These are phyloP conservation scores for Drosophila ercepeae DNA, from an alignment of 1,140 invertebrate species.

Conservation along the genomic window DNA sequence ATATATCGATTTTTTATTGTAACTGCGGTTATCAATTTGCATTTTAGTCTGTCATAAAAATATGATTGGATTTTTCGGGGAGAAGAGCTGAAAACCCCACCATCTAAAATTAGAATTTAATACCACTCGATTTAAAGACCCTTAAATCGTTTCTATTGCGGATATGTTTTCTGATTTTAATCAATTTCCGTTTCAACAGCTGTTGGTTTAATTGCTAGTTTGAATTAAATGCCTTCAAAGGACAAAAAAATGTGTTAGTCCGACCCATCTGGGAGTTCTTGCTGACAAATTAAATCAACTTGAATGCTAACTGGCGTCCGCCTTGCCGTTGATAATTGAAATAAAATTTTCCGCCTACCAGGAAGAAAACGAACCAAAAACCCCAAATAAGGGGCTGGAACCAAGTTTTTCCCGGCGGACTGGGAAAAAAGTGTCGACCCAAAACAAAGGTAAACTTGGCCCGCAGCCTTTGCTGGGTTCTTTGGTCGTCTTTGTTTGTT, in stretches of 20 bases:
- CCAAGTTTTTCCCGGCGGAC: not conserved
- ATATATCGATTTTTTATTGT: constrained; percentile 15
- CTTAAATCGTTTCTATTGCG: not conserved
- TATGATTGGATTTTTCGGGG: not conserved
- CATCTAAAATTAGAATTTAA: not conserved
- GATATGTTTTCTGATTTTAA: constrained; percentile 1
- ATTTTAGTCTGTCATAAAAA: constrained; percentile 1
- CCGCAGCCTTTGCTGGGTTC: constrained; percentile 43
- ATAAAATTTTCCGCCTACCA: constrained; percentile 55
- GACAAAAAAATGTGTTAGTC: not conserved
- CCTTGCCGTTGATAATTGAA: constrained; percentile 72
- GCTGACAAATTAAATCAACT: constrained; percentile 55
- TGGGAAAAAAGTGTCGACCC: constrained; percentile 10
- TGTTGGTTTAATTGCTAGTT: constrained; percentile 11
- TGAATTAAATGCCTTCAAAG: not conserved
- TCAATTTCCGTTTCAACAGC: constrained; percentile 5
- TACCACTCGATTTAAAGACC: not conserved
- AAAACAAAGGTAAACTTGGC: constrained; percentile 71
- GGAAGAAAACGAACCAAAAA: constrained; percentile 24
- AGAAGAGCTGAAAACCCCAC: not conserved
- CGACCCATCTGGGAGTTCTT: constrained; percentile 12
- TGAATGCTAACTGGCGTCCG: constrained; percentile 38
- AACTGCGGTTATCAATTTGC: constrained; percentile 25
- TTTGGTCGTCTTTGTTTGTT: constrained; percentile 39
- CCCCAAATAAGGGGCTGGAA: constrained; percentile 6